phyloP scores from a whole-genome alignment of 2,113 vertebrate species.

The Tragelaphus imberbis region DNA sequence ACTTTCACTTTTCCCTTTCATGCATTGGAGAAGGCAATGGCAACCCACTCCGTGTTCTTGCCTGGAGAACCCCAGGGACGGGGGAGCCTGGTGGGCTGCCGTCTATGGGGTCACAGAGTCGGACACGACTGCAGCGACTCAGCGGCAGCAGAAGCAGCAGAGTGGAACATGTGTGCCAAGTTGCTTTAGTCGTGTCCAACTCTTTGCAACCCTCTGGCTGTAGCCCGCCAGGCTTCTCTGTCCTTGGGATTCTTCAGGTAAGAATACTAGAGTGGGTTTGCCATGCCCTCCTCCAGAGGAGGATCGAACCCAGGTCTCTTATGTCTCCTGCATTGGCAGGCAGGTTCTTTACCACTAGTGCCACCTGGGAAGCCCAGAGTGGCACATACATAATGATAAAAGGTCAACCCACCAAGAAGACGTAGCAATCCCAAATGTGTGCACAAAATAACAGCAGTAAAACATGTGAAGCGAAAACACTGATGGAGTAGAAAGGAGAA shows the following conservation, averaged over 20 bases:
- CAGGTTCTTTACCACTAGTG: not conserved
- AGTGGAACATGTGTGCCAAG: not conserved
- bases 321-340: not conserved
- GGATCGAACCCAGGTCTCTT: not conserved
- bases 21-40: too few species aligned
- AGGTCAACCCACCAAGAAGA: not conserved
- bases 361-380: not conserved
- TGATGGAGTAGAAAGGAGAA: not conserved
- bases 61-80: too few species aligned
- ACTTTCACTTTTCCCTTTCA: too few species aligned
- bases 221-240: not conserved
- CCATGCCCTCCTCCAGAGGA: not conserved
- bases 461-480: not conserved
- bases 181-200: not conserved
- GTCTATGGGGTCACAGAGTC: too few species aligned
- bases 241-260: not conserved
- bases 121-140: accelerated
- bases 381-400: not conserved
- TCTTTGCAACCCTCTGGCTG: not conserved
- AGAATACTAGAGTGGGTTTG: not conserved
- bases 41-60: too few species aligned
- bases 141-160: too few species aligned
- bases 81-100: too few species aligned
- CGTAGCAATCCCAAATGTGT: not conserved
- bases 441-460: not conserved